Conservation (phyloP, 2,113 vertebrate species). For the Dasyurus viverrinus region DNA sequence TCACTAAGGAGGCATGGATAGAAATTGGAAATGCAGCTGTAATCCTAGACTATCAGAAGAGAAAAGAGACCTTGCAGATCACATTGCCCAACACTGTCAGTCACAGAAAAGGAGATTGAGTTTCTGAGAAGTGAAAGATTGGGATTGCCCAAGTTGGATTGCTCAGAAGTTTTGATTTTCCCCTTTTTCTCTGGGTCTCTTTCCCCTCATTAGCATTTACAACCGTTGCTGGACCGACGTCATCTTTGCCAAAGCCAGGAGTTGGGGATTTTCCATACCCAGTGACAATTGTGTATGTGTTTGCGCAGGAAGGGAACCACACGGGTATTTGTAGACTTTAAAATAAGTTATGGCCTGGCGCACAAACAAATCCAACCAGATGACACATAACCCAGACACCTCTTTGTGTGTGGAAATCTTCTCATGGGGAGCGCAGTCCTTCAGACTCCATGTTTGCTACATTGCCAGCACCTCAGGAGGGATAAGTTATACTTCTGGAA, state of each 20-base stretch:
- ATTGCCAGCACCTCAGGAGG: not conserved
- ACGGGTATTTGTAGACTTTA: constrained; percentile 65
- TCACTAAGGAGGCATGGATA: not conserved
- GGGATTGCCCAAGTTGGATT: not conserved
- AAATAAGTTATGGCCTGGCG: constrained; percentile 35
- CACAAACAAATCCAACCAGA: not conserved
- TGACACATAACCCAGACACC: not conserved
- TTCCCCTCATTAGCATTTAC: not conserved
- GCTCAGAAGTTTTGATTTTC: not conserved
- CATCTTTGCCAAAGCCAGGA: not conserved
- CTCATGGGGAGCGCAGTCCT: not conserved
- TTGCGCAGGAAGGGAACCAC: constrained; percentile 66
- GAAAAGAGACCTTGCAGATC: not conserved
- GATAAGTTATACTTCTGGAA: not conserved
- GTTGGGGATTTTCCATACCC: not conserved
- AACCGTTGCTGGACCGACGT: not conserved
- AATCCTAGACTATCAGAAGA: not conserved
- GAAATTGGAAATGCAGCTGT: not conserved
- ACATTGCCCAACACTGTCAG: not conserved
- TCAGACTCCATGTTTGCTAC: not conserved
- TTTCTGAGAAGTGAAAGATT: not conserved
- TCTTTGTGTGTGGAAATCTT: not conserved
- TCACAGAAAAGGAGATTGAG: not conserved
- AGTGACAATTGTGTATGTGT: not conserved
- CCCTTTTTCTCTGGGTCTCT: not conserved